Evolutionary conservation across 2,888 invertebrate species (phyloP).

Genomic region (Nomada fabriciana): DNA sequence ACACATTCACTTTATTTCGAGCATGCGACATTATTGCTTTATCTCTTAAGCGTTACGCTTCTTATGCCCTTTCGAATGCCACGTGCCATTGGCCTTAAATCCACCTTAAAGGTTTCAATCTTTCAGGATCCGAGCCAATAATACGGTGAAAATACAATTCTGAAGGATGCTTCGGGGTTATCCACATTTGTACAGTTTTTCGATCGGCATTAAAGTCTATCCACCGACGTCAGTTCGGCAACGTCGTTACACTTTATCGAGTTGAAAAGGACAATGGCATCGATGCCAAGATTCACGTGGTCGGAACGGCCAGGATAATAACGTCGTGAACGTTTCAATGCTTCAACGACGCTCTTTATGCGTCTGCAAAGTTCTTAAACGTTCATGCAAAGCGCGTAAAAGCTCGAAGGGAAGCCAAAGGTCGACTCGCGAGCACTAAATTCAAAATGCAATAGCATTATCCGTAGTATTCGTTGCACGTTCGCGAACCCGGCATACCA

Average conservation of each 20-base stretch:
- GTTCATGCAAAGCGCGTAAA: constrained; percentile 56
- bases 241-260: constrained; percentile 21
- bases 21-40: neutral
- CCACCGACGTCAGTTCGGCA: neutral
- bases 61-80: neutral
- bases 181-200: neutral
- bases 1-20: neutral
- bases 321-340: constrained; percentile 38
- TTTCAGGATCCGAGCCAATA: neutral
- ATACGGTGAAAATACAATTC: neutral
- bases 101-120: constrained; percentile 6
- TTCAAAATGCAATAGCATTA: constrained; percentile 73
- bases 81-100: constrained; percentile 8
- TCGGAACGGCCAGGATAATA: constrained; percentile 27
- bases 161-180: neutral
- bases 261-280: constrained; percentile 16
- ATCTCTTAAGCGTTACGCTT: neutral
- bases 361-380: constrained; percentile 58
- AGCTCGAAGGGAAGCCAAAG: constrained; percentile 60
- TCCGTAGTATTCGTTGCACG: constrained; percentile 69
- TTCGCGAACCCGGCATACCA: constrained; percentile 52
- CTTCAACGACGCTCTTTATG: constrained; percentile 57
- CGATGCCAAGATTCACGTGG: constrained; percentile 12
- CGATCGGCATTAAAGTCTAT: neutral
- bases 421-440: constrained; percentile 66